phyloP scores from a whole-genome alignment of 2,888 invertebrate genomes.

The Agrotis exclamationis region DNA sequence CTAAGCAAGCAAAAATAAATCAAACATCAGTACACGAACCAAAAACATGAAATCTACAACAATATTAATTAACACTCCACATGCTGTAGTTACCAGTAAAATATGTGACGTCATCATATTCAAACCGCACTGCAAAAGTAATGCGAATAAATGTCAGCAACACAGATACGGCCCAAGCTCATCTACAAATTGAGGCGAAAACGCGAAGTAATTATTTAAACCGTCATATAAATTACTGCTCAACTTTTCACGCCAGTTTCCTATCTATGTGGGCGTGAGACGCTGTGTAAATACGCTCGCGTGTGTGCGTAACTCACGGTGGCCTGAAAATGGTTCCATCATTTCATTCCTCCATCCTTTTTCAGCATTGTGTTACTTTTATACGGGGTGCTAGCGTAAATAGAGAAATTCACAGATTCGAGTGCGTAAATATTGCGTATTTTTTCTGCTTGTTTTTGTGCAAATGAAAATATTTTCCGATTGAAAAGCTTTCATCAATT shows the following conservation, averaged over 20 bases:
- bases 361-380: slow-evolving; percentile 86
- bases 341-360: slow-evolving; percentile 89
- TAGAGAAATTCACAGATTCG: slow-evolving; percentile 41
- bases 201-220: slow-evolving; percentile 91
- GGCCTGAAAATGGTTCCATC: slow-evolving; percentile 89
- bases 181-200: slow-evolving; percentile 91
- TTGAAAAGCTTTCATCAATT: not conserved
- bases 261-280: slow-evolving; percentile 75
- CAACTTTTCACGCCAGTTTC: slow-evolving; percentile 87
- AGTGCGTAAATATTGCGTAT: not conserved
- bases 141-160: slow-evolving; percentile 82
- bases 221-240: slow-evolving; percentile 91
- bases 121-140: slow-evolving; percentile 75
- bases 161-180: slow-evolving; percentile 82
- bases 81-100: slow-evolving; percentile 60
- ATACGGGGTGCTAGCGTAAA: slow-evolving; percentile 74
- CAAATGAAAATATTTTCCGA: no score
- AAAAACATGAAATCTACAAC: slow-evolving; percentile 18
- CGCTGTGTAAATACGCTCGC: slow-evolving; percentile 64
- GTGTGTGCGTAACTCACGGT: slow-evolving; percentile 79
- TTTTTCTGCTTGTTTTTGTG: slow-evolving; percentile 2
- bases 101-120: slow-evolving; percentile 70
- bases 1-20: not conserved
- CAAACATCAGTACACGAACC: slow-evolving; percentile 1
- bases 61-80: slow-evolving; percentile 50